Conservation (phyloP, 2,113 vertebrate genomes). For the Herpetotheres cachinnans region DNA sequence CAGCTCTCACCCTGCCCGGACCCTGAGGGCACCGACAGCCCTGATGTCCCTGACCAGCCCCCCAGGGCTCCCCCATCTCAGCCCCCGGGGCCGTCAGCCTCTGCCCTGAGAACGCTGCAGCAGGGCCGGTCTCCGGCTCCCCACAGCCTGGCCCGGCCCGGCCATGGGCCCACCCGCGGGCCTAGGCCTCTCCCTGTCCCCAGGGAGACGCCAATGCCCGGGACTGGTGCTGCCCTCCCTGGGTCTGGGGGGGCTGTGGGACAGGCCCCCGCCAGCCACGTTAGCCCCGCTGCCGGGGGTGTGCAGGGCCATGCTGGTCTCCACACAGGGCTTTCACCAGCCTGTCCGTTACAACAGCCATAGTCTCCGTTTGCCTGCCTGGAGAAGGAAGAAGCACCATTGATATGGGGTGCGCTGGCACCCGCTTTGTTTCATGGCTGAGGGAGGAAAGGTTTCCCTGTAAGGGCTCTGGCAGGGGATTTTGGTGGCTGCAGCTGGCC, state of each 20-base stretch:
- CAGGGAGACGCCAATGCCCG: not conserved
- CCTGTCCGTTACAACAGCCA: fast-evolving
- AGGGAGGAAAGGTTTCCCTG: not conserved
- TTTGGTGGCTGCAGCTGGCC: not conserved
- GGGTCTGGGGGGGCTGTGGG: not conserved
- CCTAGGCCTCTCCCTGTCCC: not conserved
- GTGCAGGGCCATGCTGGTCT: fast-evolving
- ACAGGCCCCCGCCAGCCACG: fast-evolving
- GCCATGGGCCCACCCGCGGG: not conserved
- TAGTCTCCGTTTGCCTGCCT: not conserved
- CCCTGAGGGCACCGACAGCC: not conserved
- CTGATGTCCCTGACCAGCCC: not conserved
- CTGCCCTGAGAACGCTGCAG: fast-evolving
- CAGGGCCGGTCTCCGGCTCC: fast-evolving
- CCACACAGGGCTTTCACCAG: not conserved
- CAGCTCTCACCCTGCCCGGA: fast-evolving
- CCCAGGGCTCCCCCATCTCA: not conserved
- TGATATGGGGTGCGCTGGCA: fast-evolving
- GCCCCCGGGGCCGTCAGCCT: not conserved
- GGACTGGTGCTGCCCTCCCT: not conserved
- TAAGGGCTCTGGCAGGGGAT: not conserved
- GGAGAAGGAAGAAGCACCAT: not conserved
- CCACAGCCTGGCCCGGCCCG: not conserved
- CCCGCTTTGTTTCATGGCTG: fast-evolving
- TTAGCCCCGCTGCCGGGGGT: not conserved